Evolutionary conservation across 2,888 invertebrate species (phyloP).

Genomic region (Thalpophila matura): DNA sequence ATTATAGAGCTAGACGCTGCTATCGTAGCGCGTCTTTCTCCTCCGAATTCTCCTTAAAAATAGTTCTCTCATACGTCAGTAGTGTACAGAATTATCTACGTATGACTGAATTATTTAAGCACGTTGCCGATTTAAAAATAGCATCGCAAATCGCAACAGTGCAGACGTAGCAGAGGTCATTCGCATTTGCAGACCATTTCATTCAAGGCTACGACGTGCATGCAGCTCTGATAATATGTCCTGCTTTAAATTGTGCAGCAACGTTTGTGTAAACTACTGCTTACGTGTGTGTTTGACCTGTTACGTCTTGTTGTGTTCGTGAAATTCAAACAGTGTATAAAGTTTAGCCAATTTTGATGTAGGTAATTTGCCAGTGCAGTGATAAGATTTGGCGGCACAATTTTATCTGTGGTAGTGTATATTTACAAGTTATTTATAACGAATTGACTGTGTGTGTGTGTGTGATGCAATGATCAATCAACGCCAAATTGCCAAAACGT

Average conservation of each 20-base stretch:
- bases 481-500: background rate
- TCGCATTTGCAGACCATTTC: constrained; percentile 15
- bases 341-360: background rate
- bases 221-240: background rate
- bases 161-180: constrained; percentile 25
- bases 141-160: constrained; percentile 2
- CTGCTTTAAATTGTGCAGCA: background rate
- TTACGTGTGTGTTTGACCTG: background rate
- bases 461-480: constrained; percentile 2
- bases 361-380: background rate
- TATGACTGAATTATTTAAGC: too few relatives aligned
- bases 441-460: too few relatives aligned
- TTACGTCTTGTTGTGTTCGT: too few relatives aligned
- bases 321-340: background rate
- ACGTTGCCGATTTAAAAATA: constrained; percentile 17
- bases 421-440: background rate
- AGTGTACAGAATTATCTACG: too few relatives aligned
- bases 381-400: constrained; percentile 7
- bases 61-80: too few relatives aligned
- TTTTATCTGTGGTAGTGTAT: background rate
- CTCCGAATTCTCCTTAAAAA: too few relatives aligned
- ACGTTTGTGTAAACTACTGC: background rate
- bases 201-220: constrained; percentile 17
- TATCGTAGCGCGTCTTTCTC: too few relatives aligned
- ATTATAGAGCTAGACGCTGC: too few relatives aligned